Evolutionary conservation across 2,888 invertebrate genomes (phyloP).

Genomic region (Axea sp.): DNA sequence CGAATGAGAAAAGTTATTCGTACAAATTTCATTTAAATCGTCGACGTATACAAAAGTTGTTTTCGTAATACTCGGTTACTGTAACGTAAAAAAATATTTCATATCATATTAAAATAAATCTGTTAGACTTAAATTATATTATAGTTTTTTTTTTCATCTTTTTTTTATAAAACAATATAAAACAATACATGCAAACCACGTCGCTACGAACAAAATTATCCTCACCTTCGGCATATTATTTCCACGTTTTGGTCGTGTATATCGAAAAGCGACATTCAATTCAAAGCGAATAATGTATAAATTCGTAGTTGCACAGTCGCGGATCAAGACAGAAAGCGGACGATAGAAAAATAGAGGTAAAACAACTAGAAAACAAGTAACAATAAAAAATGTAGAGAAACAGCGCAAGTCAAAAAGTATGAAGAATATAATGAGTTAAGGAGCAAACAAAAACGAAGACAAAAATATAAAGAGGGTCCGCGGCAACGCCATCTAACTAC

Average conservation of each 20-base stretch:
- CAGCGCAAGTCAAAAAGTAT: conserved; percentile 3
- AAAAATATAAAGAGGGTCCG: conserved; percentile 1
- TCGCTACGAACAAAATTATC: conserved; percentile 20
- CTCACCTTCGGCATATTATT: background rate
- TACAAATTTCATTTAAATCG: conserved; percentile 35
- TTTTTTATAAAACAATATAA: conserved; percentile 46
- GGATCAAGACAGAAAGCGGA: conserved; percentile 21
- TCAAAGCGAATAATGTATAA: conserved; percentile 42
- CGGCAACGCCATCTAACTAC: conserved; percentile 49
- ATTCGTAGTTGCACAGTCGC: conserved; percentile 35
- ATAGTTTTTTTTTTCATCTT: conserved; percentile 14
- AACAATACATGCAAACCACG: conserved; percentile 46
- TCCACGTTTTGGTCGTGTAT: background rate
- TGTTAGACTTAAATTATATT: conserved; percentile 31
- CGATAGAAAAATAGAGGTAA: conserved; percentile 26
- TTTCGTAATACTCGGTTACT: conserved; percentile 46
- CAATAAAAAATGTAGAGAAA: conserved; percentile 22
- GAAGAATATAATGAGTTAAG: background rate
- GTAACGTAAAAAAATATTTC: conserved; percentile 50
- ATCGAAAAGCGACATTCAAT: conserved; percentile 32
- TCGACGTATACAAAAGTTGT: conserved; percentile 39
- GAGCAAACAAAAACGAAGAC: background rate
- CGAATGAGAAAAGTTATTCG: conserved; percentile 16
- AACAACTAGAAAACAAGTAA: conserved; percentile 32
- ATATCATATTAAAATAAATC: conserved; percentile 38